These are phyloP conservation scores for Aethina tumida DNA, from an alignment of 1,140 invertebrate genomes.

Conservation along the genomic window DNA sequence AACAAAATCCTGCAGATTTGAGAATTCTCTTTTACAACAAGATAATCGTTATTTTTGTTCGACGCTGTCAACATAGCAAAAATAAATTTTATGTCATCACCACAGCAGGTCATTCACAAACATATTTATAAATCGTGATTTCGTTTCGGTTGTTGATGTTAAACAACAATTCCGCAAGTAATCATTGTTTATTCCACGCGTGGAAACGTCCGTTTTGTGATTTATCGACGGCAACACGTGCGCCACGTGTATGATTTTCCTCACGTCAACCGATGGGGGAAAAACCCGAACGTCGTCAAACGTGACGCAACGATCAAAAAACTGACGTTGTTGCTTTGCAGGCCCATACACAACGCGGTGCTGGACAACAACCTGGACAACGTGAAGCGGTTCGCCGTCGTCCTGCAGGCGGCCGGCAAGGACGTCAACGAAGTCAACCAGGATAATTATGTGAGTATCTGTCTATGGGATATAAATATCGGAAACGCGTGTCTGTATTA, in stretches of 20 bases:
- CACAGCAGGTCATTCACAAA: too few relatives aligned
- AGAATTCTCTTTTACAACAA: too few relatives aligned
- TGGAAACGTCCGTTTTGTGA: not conserved
- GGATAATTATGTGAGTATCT: slow-evolving; percentile 21
- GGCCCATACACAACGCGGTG: slow-evolving; percentile 22
- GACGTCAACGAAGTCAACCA: slow-evolving; percentile 17
- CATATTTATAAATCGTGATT: too few relatives aligned
- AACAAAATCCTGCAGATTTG: too few relatives aligned
- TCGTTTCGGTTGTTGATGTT: not conserved
- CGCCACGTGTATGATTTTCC: not conserved
- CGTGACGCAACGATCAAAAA: too few relatives aligned
- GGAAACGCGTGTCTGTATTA: not conserved
- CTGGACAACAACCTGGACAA: slow-evolving; percentile 14
- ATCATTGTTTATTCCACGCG: slow-evolving; percentile 1
- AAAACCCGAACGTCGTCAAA: too few relatives aligned
- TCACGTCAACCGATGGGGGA: too few relatives aligned
- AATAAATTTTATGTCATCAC: too few relatives aligned
- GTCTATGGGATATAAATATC: not conserved
- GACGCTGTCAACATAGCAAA: too few relatives aligned
- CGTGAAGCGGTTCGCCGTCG: slow-evolving; percentile 16
- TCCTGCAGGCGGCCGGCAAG: slow-evolving; percentile 13
- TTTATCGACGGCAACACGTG: not conserved
- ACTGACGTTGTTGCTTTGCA: slow-evolving; percentile 11
- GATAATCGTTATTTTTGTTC: too few relatives aligned
- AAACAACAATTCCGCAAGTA: not conserved